Conservation (phyloP, 2,797 vertebrate genomes). For the Acropternis orthonyx region DNA sequence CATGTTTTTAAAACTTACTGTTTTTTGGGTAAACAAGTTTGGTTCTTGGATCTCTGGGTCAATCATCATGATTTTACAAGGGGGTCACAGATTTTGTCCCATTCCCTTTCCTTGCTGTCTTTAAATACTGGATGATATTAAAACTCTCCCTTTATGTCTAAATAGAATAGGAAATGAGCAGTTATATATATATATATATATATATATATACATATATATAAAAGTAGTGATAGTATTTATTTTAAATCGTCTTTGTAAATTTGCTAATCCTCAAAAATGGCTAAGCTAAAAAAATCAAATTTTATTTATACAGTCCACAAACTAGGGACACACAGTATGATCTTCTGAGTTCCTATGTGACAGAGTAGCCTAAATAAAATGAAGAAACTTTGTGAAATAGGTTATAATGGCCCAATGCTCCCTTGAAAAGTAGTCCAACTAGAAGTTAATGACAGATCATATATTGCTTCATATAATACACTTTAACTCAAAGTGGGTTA, state of each 20-base stretch:
- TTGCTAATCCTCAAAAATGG: neutral
- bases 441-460: neutral
- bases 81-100: neutral
- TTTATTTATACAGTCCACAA: neutral
- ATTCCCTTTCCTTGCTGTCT: neutral
- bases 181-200: neutral
- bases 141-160: neutral
- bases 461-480: neutral
- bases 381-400: neutral
- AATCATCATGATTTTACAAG: neutral
- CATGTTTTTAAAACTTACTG: neutral
- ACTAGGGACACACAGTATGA: neutral
- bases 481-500: neutral
- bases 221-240: neutral
- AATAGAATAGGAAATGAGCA: neutral
- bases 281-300: neutral
- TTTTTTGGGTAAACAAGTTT: conserved; percentile 4
- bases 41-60: neutral
- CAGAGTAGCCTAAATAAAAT: neutral
- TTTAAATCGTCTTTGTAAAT: neutral
- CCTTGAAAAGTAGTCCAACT: neutral
- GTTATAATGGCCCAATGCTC: neutral
- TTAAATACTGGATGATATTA: neutral
- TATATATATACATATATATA: too few relatives aligned
- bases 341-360: neutral